Base-by-base conservation (phyloP, 2,113 vertebrate species). In the Pycnonotus jocosus region DNA sequence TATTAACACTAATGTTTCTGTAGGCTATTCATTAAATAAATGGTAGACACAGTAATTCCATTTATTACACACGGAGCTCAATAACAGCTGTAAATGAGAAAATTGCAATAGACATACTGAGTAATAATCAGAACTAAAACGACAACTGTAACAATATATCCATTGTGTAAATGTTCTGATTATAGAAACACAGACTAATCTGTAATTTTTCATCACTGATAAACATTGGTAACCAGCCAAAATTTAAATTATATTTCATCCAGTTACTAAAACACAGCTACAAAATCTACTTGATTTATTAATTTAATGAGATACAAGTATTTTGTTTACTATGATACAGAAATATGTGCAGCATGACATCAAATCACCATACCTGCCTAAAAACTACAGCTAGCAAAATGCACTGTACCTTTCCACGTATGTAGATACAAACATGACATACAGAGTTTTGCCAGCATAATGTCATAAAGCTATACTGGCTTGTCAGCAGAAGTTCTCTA, bases 401-500 rank as follows among this genome's bases (percentile, higher is more conserved):
- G 38, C 50, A 76, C 65, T 78, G 8, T 31, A 79, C 77, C 81
- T 82, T 89, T 58, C 78, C 53, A 95, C 0, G 0, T 47, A 25
- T 10, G 51, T 60, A 97, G 53, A 72, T 93, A 93, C 93, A 97
- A 69, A 64, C 77, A 83, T 84, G 92, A 91, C 64, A 96, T 11
- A 95, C 54, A 80, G 66, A 89, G 74, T 85, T 96, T 74, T 93
- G 83, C 78, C 92, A 94, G 79, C 38, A 37, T 44, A 44, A 61
- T 97, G 95, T 97, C 96, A 97, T 27, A 84, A 96, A 97, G 76
- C 85, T 94, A 50, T 28, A 77, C 56, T 15, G 78, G 57, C 92
- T 97, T 98, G 96, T 97, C 97, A 97, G 68, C 8, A 68, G 71
- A 95, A 84, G 84, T 97, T 96, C 87, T 93, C 66, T 78, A 66